Conservation (phyloP, 2,888 invertebrate species). For the Camponotus fellah region DNA sequence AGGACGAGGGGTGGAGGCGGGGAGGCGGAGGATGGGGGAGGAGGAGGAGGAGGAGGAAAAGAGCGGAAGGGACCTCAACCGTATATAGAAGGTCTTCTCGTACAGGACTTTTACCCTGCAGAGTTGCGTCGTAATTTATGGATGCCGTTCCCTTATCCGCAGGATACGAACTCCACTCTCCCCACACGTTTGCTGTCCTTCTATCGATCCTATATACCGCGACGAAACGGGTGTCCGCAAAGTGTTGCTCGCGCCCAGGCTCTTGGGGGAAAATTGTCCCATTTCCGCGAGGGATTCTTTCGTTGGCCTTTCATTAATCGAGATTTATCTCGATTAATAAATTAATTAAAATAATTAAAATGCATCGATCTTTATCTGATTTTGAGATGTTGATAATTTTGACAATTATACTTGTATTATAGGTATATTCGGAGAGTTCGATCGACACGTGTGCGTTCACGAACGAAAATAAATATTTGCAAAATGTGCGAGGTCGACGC, state of each 20-base stretch:
- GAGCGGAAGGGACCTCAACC: constrained; percentile 71
- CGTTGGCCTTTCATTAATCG: neutral
- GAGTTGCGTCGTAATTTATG: constrained; percentile 86
- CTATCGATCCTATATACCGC: constrained; percentile 84
- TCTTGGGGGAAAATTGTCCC: constrained; percentile 18
- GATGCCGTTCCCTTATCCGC: constrained; percentile 86
- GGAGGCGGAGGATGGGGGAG: constrained; percentile 21
- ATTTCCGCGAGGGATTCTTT: neutral
- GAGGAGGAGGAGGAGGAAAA: neutral
- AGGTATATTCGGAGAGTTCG: neutral
- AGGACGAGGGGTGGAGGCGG: constrained; percentile 14
- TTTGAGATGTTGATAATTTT: neutral
- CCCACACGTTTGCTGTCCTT: constrained; percentile 85
- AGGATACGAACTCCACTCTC: constrained; percentile 84
- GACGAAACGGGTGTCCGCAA: constrained; percentile 81
- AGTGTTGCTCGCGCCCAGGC: constrained; percentile 55
- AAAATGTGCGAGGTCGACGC: neutral
- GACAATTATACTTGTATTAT: neutral
- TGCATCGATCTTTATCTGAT: neutral
- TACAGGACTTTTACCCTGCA: constrained; percentile 85
- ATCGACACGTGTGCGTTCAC: neutral
- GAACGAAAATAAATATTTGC: neutral
- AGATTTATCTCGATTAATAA: neutral
- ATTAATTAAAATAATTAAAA: no score
- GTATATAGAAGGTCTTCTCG: constrained; percentile 83